These are phyloP conservation scores for Macrotus californicus DNA, from an alignment of 2,113 vertebrate species.

Conservation along the genomic window DNA sequence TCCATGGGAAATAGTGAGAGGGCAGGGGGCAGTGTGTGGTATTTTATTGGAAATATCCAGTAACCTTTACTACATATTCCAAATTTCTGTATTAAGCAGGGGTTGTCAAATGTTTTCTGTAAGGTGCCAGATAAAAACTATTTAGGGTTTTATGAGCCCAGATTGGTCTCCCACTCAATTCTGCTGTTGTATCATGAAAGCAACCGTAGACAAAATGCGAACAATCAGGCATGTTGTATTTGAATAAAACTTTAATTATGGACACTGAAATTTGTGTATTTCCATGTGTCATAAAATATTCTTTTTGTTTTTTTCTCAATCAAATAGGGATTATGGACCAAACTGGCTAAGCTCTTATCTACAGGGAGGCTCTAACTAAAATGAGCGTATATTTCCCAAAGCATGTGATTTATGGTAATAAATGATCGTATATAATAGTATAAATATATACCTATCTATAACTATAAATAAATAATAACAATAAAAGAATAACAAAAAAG, in stretches of 20 bases:
- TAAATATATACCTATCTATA: neutral
- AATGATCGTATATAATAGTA: neutral
- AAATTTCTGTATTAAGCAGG: neutral
- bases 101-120: neutral
- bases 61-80: neutral
- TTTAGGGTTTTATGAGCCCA: neutral
- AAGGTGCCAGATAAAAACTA: neutral
- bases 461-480: neutral
- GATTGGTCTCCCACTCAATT: neutral
- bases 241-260: neutral
- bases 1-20: neutral
- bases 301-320: neutral
- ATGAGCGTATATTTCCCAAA: neutral
- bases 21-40: accelerated
- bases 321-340: neutral
- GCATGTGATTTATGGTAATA: neutral
- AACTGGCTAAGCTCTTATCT: neutral
- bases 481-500: neutral
- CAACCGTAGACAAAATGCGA: neutral
- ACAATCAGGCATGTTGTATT: neutral
- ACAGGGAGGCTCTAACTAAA: neutral
- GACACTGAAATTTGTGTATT: neutral
- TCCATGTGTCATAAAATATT: neutral
- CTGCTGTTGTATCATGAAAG: neutral
- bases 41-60: neutral